phyloP scores from a whole-genome alignment of 2,113 vertebrate genomes.

The Cyrtonyx montezumae region DNA sequence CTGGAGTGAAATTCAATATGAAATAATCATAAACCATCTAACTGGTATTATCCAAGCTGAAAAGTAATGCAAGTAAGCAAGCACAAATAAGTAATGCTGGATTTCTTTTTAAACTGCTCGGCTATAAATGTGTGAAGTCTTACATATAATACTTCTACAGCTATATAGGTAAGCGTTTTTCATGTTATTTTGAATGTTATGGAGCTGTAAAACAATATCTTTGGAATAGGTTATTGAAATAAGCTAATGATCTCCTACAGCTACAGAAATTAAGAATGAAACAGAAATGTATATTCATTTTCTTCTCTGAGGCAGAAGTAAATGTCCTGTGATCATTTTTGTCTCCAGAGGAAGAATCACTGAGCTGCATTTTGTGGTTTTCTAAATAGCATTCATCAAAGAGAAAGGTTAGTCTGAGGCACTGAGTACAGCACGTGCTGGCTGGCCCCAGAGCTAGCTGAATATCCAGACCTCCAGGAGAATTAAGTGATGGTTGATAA shows the following conservation, averaged over 20 bases:
- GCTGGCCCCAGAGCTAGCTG: not conserved
- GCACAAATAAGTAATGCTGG: not conserved
- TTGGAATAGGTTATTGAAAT: slow-evolving; percentile 7
- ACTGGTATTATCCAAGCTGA: slow-evolving; percentile 26
- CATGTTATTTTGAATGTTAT: slow-evolving; percentile 1
- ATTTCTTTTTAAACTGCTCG: not conserved
- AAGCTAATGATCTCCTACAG: slow-evolving; percentile 1
- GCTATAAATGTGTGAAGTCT: not conserved
- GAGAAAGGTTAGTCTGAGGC: not conserved
- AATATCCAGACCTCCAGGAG: not conserved
- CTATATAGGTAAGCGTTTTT: not conserved
- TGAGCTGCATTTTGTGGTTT: not conserved
- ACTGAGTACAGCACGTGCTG: not conserved
- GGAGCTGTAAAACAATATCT: not conserved
- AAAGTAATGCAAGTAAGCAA: slow-evolving; percentile 33
- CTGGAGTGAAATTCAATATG: slow-evolving; percentile 22
- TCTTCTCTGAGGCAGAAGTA: slow-evolving; percentile 9
- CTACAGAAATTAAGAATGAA: slow-evolving; percentile 11
- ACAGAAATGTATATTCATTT: not conserved
- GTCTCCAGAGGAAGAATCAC: not conserved
- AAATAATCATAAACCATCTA: slow-evolving; percentile 40
- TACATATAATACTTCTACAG: not conserved
- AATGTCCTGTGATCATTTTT: not conserved
- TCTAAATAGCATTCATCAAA: not conserved
- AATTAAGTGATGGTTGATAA: not conserved